Evolutionary conservation across 2,888 invertebrate genomes (phyloP).

Genomic region (Platycnemis pennipes): DNA sequence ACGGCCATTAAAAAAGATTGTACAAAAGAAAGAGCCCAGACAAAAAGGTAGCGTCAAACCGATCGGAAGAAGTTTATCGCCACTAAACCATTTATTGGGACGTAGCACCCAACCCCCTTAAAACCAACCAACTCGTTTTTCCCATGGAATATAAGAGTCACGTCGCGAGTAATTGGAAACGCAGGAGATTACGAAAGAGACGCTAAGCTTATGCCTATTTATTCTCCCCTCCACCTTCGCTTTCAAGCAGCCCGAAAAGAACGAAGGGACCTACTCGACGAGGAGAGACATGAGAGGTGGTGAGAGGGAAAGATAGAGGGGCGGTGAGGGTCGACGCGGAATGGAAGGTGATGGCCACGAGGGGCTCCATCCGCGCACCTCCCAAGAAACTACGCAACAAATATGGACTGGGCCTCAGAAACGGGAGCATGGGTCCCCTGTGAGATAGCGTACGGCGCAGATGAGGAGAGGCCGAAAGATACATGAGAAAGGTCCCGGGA

Average conservation of each 20-base stretch:
- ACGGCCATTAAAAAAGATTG: too few relatives aligned
- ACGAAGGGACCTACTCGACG: not conserved
- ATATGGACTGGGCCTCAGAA: not conserved
- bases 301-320: not conserved
- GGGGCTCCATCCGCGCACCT: not conserved
- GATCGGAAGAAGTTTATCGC: too few relatives aligned
- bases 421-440: not conserved
- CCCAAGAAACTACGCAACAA: conserved; percentile 58
- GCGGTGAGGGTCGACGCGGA: not conserved
- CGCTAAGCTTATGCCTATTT: not conserved
- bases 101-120: not conserved
- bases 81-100: too few relatives aligned
- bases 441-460: not conserved
- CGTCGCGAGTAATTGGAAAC: conserved; percentile 41
- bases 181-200: conserved; percentile 52
- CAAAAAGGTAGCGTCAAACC: too few relatives aligned
- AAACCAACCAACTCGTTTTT: not conserved
- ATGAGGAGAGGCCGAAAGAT: not conserved
- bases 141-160: conserved; percentile 37
- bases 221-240: not conserved
- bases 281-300: not conserved
- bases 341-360: not conserved
- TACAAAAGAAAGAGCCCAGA: too few relatives aligned
- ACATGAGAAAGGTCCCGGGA: conserved; percentile 29
- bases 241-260: conserved; percentile 33